Base-by-base conservation (phyloP, 2,888 invertebrate genomes). In the Limnephilus auricula region DNA sequence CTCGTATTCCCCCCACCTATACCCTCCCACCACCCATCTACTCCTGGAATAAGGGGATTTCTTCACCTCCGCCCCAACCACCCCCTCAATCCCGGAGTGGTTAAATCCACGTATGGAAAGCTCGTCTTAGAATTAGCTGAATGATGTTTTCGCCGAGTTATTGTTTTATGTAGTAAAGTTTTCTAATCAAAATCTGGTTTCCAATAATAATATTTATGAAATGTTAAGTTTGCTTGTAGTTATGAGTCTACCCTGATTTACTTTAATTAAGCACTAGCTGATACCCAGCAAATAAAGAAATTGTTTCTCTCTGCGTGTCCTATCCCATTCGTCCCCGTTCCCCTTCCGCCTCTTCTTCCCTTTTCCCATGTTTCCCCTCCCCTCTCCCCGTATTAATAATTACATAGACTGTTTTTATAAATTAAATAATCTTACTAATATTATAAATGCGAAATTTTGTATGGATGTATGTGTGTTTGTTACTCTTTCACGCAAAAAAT, bases 91-190 rank as follows among this genome's bases (percentile, higher is more conserved):
- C 85, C 87, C 90, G 9, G 89, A 50, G 90, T 80, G 34, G 82
- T 90, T 83, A 85, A 90, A 85, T 85, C 85, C 86, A 90, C 85
- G 84, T 90, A 90, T 79, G 79, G 80, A 65, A 88, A 79, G n/a
- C 79, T 34, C 34, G 32, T 90, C 90, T 86, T 86, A 32, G 31
- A 79, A 78, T 82, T 84, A 32, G 82, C 31, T 84, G 83, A 90
- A 30, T 65, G 37, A 83, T 90, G 65, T 31, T 30, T 31, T 40
- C 82, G 45, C 79, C 34, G 82, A 82, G 82, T 82, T 82, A 25
- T 82, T 32, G 34, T 34, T 82, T 82, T 34, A 18, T 25, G 25
- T 6, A 65, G 65, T 45, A 65, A 82, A 34, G 15, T 34, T 82
- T 82, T 25, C 31, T 34, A 65, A 82, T 82, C 25, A 82, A 82